Evolutionary conservation across 2,113 vertebrate genomes (phyloP).

Genomic region (Brienomyrus longianalis): DNA sequence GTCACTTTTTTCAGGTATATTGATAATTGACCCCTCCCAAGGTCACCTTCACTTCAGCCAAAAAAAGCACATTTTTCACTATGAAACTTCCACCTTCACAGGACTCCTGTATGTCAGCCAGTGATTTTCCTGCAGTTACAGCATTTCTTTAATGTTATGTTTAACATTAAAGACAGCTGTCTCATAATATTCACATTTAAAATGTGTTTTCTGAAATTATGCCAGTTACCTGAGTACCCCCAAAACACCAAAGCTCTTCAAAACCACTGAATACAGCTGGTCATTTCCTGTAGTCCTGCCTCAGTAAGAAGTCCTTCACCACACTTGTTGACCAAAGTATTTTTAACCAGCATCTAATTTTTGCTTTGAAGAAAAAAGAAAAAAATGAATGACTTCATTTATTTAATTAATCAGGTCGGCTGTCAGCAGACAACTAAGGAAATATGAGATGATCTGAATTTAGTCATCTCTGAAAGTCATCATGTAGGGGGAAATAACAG

Average conservation of each 20-base stretch:
- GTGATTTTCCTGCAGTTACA: background rate
- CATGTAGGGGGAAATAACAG: background rate
- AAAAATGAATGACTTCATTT: background rate
- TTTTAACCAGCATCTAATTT: background rate
- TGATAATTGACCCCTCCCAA: slow-evolving; percentile 47
- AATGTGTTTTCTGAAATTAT: background rate
- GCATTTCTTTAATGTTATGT: background rate
- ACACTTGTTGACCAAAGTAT: background rate
- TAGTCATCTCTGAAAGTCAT: background rate
- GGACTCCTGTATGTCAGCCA: background rate
- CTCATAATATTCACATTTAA: background rate
- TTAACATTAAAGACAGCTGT: background rate
- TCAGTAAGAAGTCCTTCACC: background rate
- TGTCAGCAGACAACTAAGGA: background rate
- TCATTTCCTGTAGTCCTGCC: background rate
- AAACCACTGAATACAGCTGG: background rate
- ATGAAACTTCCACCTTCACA: background rate
- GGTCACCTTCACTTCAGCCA: too few relatives aligned
- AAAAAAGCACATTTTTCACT: background rate
- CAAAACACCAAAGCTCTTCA: background rate
- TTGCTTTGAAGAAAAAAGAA: too few relatives aligned
- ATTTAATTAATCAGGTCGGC: background rate
- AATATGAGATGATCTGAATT: background rate
- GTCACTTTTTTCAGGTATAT: slow-evolving; percentile 57
- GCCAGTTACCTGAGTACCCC: background rate